Conservation (phyloP, 1,140 invertebrate species). For the Zaprionus ghesquierei region DNA sequence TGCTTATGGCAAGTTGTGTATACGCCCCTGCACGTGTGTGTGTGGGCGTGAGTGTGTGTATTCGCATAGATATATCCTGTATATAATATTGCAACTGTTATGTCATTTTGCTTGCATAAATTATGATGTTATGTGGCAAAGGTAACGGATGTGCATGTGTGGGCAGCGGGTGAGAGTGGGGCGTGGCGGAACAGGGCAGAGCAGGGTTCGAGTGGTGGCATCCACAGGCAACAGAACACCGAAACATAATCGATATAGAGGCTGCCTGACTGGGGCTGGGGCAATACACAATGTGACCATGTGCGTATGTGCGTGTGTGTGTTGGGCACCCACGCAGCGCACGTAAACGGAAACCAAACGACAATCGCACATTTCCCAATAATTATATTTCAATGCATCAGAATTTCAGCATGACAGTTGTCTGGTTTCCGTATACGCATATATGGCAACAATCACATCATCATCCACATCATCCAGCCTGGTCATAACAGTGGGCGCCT, state of each 20-base stretch:
- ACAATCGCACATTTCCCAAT: slow-evolving; percentile 81
- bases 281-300: background rate
- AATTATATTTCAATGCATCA: slow-evolving; percentile 82
- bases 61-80: slow-evolving; percentile 9
- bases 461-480: slow-evolving; percentile 21
- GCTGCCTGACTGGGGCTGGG: background rate
- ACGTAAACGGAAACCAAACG: slow-evolving; percentile 77
- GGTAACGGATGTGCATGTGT: slow-evolving; percentile 28
- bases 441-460: slow-evolving; percentile 31
- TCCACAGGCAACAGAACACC: slow-evolving; percentile 8
- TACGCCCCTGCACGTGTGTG: background rate
- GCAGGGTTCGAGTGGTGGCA: background rate
- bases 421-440: slow-evolving; percentile 61
- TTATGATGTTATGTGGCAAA: slow-evolving; percentile 49
- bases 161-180: background rate
- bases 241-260: slow-evolving; percentile 42
- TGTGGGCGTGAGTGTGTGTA: background rate
- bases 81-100: slow-evolving; percentile 48
- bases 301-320: background rate
- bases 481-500: background rate
- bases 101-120: slow-evolving; percentile 51
- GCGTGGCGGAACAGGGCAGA: background rate
- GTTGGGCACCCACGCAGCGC: slow-evolving; percentile 12
- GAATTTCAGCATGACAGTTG: slow-evolving; percentile 76
- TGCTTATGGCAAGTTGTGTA: background rate